A percentile compares a stretch with the other conserved stretches of the same genome.
Evolutionary conservation across 1,140 invertebrate species (phyloP).

Genomic region (Zophobas atratus): DNA sequence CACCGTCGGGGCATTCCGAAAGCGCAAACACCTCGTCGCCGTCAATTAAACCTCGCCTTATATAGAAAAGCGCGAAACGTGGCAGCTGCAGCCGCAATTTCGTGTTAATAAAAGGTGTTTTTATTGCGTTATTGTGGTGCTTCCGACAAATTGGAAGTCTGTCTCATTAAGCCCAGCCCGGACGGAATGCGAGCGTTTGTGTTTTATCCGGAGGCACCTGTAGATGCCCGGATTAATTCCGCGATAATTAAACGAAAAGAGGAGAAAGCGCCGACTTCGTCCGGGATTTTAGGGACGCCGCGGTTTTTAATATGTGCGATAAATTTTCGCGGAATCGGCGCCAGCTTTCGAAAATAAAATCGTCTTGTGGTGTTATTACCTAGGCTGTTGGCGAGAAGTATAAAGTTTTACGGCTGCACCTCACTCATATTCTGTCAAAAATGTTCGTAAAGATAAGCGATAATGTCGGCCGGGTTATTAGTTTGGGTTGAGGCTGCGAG

Average conservation of each 20-base stretch:
- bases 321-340: background rate
- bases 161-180: conserved; percentile 9
- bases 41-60: conserved; percentile 8
- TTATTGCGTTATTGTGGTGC: conserved; percentile 30
- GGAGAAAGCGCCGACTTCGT: background rate
- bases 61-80: conserved; percentile 17
- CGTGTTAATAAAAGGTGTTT: conserved; percentile 28
- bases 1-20: conserved; percentile 15
- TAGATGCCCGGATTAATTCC: background rate
- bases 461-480: background rate
- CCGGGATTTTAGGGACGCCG: no score
- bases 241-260: background rate
- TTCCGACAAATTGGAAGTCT: conserved; percentile 35
- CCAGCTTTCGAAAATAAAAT: conserved; percentile 5
- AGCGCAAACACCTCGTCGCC: background rate
- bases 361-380: background rate
- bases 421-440: conserved; percentile 6
- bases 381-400: background rate
- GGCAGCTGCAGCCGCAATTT: conserved; percentile 29
- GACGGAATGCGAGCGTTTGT: conserved; percentile 1
- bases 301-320: no score
- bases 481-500: no score
- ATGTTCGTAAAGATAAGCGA: conserved; percentile 3
- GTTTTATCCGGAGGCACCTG: conserved; percentile 8
- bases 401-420: conserved; percentile 12